Percentiles rank a stretch among this genome's conserved stretches.
phyloP scores from a whole-genome alignment of 2,888 invertebrate genomes.

The Galeruca laticollis region DNA sequence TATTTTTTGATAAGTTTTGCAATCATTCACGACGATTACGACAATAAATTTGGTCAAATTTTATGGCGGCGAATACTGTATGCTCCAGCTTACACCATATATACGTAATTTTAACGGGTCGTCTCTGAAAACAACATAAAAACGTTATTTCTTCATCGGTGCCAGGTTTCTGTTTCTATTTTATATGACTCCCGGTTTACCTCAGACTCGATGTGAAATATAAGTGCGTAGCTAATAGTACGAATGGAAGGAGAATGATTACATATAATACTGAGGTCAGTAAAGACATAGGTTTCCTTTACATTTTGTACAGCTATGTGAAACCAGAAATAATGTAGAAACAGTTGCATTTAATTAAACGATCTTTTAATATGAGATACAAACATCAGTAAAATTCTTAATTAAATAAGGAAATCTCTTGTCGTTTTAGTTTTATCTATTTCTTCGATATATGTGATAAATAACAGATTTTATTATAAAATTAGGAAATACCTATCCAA shows the following conservation, averaged over 20 bases:
- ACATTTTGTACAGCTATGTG: no score
- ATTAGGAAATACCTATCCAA: no score
- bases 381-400: no score
- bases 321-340: no score
- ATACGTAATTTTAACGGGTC: slow-evolving; percentile 61
- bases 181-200: slow-evolving; percentile 59
- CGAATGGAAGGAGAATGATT: slow-evolving; percentile 11
- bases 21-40: slow-evolving; percentile 20
- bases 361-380: no score
- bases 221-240: slow-evolving; percentile 28
- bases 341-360: no score
- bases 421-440: no score
- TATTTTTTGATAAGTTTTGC: slow-evolving; percentile 7
- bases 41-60: slow-evolving; percentile 33
- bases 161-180: slow-evolving; percentile 62
- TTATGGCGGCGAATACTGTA: slow-evolving; percentile 26
- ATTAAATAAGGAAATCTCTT: no score
- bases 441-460: no score
- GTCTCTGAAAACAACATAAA: slow-evolving; percentile 66
- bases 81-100: slow-evolving; percentile 31
- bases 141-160: slow-evolving; percentile 66
- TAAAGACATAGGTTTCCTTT: no score
- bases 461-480: no score
- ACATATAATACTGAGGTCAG: no score
- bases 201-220: slow-evolving; percentile 58